Evolutionary conservation across 2,113 vertebrate genomes (phyloP).

Genomic region (Rallus limicola): DNA sequence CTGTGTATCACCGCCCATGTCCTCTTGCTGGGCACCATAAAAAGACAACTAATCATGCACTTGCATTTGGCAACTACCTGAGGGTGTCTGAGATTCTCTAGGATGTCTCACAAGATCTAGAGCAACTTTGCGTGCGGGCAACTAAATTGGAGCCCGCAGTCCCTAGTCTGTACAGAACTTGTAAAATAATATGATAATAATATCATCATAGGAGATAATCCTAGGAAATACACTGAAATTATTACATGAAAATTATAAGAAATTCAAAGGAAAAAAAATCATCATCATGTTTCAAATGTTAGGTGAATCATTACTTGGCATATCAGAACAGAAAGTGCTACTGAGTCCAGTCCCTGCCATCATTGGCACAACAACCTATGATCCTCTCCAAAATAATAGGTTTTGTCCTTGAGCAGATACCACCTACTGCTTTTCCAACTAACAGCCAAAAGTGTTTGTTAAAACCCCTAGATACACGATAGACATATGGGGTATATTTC

Average conservation of each 20-base stretch:
- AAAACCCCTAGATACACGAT: neutral
- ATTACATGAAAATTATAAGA: neutral
- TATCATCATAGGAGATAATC: neutral
- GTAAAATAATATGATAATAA: neutral
- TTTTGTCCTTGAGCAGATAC: neutral
- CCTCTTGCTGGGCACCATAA: neutral
- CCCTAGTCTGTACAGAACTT: neutral
- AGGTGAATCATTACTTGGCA: neutral
- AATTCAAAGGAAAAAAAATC: neutral
- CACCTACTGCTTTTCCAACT: neutral
- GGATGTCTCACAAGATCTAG: neutral
- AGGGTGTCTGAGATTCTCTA: neutral
- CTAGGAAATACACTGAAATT: neutral
- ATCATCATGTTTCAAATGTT: neutral
- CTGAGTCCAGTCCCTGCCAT: neutral
- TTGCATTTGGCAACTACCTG: neutral
- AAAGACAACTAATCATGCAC: neutral
- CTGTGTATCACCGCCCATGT: rapidly evolving
- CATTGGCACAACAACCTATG: neutral
- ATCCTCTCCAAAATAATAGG: neutral
- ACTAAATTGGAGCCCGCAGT: neutral
- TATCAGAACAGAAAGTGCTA: neutral
- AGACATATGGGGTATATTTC: neutral
- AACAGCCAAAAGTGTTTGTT: neutral
- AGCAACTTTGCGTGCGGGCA: neutral